A percentile compares a stretch with the other conserved stretches of the same genome.
Evolutionary conservation across 2,888 invertebrate species (phyloP).

Genomic region (Eudasyphora cyanicolor): DNA sequence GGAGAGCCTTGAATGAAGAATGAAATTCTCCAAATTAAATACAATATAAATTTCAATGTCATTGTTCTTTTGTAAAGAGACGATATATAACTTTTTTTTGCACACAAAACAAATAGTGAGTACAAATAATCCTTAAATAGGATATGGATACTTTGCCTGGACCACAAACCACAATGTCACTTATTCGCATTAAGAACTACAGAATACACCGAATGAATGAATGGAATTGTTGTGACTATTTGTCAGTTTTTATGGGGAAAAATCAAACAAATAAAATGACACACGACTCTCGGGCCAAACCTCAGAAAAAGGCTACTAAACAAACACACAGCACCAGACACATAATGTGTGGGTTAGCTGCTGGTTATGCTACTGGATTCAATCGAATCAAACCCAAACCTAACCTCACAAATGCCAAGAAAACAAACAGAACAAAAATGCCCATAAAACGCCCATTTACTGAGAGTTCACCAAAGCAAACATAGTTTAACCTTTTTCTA

Average conservation of each 20-base stretch:
- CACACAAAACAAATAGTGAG: constrained; percentile 42
- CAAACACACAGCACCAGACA: constrained; percentile 34
- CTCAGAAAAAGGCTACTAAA: constrained; percentile 48
- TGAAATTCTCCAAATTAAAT: constrained; percentile 39
- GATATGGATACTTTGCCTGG: constrained; percentile 19
- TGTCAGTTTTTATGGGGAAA: constrained; percentile 28
- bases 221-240: constrained; percentile 42
- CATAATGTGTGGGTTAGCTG: background rate
- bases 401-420: constrained; percentile 5
- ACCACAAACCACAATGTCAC: constrained; percentile 46
- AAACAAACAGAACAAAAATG: constrained; percentile 1
- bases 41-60: constrained; percentile 58
- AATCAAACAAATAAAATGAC: constrained; percentile 44
- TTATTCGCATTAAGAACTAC: constrained; percentile 34
- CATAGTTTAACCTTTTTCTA: background rate
- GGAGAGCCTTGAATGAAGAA: background rate
- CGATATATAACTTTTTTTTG: background rate
- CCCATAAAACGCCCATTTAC: constrained; percentile 38
- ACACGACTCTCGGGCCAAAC: constrained; percentile 60
- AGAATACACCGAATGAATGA: constrained; percentile 20
- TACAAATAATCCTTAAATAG: constrained; percentile 36
- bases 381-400: constrained; percentile 20
- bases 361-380: constrained; percentile 54
- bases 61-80: constrained; percentile 43
- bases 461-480: background rate